Evolutionary conservation across 2,797 vertebrate genomes (phyloP), one percentile per base, ranked within the genome.

Genomic region (Margarornis squamiger): DNA sequence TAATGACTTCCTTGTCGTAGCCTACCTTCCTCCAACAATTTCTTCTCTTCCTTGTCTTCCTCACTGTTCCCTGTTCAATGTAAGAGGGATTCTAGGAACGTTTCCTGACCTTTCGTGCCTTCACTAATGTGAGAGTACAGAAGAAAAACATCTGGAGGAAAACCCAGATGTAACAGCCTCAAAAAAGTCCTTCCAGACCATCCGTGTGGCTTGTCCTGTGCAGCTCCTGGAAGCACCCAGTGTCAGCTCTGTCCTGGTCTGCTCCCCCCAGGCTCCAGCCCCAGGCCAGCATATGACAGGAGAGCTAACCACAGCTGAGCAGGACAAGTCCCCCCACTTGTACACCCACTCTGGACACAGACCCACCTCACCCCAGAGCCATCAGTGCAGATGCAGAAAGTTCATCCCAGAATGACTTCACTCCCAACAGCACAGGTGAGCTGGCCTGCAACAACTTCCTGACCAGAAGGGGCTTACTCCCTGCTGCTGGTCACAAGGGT

Each of bases 81-180:
- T 32, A 46, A 87, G 17, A 84, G 63, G n/a, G 66, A 86, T 43
- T 74, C 32, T 73, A 78, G 38, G 41, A 92, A 90, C 32, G 77
- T 48, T 85, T 92, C 65, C 81, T 93, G 79, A 80, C 26, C 68
- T 71, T 91, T 78, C 55, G 32, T 92, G 74, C 78, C 77, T 86
- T 86, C 63, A 45, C 41, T 77, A 94, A 84, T n/a, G 51, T 23
- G 49, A 77, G 17, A 86, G n/a, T 52, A 57, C 41, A 72, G 68
- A 91, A 55, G 55, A 75, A 87, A 84, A 82, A 89, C 52, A 92
- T 65, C 72, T 79, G 73, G 48, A 85, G n/a, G 78, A 77, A 90
- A 92, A 39, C 12, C 55, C 46, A 85, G 54, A 67, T 48, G 45
- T 34, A 67, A 78, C 18, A 88, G 73, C 43, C 41, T 84, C 80